Base-by-base conservation (phyloP, 2,113 vertebrate species). In the Ciconia maguari region DNA sequence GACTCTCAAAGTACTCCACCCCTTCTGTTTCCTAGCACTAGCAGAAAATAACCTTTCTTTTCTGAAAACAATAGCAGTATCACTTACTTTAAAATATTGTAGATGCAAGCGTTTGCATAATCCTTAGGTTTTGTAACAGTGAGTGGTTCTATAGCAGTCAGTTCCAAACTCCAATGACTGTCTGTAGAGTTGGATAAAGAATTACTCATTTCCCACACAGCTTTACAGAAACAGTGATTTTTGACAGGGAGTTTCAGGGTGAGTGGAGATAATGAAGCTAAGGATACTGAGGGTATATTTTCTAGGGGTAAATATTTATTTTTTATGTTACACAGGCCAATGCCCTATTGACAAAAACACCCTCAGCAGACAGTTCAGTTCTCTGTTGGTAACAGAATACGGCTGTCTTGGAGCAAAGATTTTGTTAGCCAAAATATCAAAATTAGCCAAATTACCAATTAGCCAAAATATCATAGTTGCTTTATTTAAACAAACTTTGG, bases 401-500 rank as follows among this genome's bases (percentile, higher is more conserved):
- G 11, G 64, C 65, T 91, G 41, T 89, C 80, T 95, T 5, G 3
- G 57, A 95, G 68, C 72, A 90, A 83, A 91, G 72, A 76, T 87
- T 95, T 97, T 94, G 89, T 66, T 95, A 83, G 87, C 65, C 38
- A 38, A 38, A 38, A 38, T 38, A 38, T 38, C 38, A 38, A 38
- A 38, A 38, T 38, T 38, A 38, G 38, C 38, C 38, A 38, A 38
- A 38, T 38, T 38, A 38, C 38, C 38, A 38, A 38, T 38, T 38
- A 38, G 77, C 81, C 70, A 84, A 79, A 93, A 90, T 49, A 77
- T 86, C 9, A 10, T 24, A 58, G 54, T 82, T 96, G 52, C 69
- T 93, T 95, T 95, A 85, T 93, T 97, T 85, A 49, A 94, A 92
- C 44, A 86, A n/a, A 75, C 64, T 84, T 93, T 58, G 76, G 34